Percentiles rank a stretch among this genome's conserved stretches.
phyloP scores from a whole-genome alignment of 2,113 vertebrate species.

The Istiophorus platypterus region DNA sequence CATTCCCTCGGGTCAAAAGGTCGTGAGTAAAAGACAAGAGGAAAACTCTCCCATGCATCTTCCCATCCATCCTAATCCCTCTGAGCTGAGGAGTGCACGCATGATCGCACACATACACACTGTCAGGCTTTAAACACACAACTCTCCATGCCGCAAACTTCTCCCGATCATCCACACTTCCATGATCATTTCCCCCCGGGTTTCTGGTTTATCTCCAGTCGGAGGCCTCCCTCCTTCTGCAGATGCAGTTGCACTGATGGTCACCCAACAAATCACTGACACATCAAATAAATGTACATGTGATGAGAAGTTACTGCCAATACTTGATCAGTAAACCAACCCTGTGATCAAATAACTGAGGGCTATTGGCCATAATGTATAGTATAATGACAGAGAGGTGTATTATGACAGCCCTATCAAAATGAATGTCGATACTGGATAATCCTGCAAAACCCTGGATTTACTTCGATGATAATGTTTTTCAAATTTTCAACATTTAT shows the following conservation, averaged over 20 bases:
- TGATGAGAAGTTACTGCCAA: background rate
- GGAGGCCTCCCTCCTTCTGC: background rate
- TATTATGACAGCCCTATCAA: no score
- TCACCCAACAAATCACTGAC: background rate
- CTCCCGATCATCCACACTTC: conserved; percentile 23
- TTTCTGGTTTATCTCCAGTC: background rate
- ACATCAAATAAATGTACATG: background rate
- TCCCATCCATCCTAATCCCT: conserved; percentile 25
- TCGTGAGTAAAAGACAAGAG: background rate
- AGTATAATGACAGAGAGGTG: background rate
- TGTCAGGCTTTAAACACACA: conserved; percentile 14
- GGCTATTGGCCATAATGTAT: background rate
- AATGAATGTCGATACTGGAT: background rate
- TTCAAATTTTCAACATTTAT: background rate
- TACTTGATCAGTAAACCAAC: background rate
- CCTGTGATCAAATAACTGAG: background rate
- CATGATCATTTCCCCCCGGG: conserved; percentile 20
- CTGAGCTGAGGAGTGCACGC: conserved; percentile 24
- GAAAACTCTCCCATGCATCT: conserved; percentile 8
- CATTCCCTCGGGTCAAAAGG: conserved; percentile 15
- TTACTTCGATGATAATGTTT: background rate
- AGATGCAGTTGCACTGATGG: background rate
- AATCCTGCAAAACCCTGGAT: background rate
- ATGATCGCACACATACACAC: conserved; percentile 12
- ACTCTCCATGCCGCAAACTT: background rate